Evolutionary conservation across 2,888 invertebrate species (phyloP), one percentile per base, ranked within the genome.

Genomic region (Liodrosophila aerea): DNA sequence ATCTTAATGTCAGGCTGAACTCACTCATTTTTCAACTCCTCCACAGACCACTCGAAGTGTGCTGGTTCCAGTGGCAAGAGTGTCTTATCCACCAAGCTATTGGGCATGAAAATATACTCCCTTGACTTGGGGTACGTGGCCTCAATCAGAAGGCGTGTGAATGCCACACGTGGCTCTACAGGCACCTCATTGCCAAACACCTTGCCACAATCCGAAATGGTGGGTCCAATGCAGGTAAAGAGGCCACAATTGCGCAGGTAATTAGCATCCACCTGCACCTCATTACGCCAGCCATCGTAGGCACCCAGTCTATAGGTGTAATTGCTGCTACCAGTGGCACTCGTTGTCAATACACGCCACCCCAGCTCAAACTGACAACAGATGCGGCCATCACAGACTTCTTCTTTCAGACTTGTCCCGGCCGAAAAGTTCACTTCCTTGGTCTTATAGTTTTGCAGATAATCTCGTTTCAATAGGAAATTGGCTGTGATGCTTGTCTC

Each of bases 241-340:
- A 92, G 43, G 1, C 87, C 91, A 66, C 92, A 92, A 34, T 90
- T 86, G 41, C 91, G 90, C 1, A 91, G 64, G 46, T 90, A 90
- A 43, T 89, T 87, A 37, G 77, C 76, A 39, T 89, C 88, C 5
- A 88, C 84, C 0, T 81, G 84, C 9, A 76, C 66, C 62, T 89
- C 91, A 9, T 89, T 85, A 22, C 92, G 87, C 34, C 89, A 82
- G 2, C 91, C 92, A 52, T 90, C 88, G 64, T 87, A 91, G 7
- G 88, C 90, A 0, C 88, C 91, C 51, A 91, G 34, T 1, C 90
- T 89, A 66, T 92, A 92, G 13, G 73, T 76, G 57, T 91, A 91
- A 2, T 33, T 41, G 1, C 29, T 43, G 1, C 7, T 29, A 0
- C 33, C 13, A 0, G 3, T 3, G 0, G 46, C 4, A 4, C 8